Percentiles rank a stretch among this genome's conserved stretches.
Conservation (phyloP, 2,797 vertebrate species). For the Chiroxiphia lanceolata region DNA sequence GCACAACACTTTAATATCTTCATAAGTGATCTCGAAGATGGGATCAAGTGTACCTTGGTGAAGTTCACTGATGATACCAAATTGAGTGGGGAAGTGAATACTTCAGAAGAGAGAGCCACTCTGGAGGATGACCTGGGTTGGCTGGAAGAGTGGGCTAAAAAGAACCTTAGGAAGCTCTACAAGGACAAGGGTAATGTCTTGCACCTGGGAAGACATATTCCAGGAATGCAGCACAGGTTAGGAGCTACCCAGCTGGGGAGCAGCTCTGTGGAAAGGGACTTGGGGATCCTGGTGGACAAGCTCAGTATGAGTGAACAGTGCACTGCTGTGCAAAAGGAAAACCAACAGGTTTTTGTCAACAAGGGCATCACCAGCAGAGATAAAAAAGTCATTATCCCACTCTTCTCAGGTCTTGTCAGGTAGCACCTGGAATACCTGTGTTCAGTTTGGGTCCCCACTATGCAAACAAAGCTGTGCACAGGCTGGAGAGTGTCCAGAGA, state of each 20-base stretch:
- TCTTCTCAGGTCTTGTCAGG: background rate
- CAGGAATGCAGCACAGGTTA: background rate
- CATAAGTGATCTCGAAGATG: background rate
- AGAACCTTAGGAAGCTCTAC: background rate
- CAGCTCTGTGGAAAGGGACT: background rate
- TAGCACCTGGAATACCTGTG: background rate
- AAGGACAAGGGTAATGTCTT: background rate
- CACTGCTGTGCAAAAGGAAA: background rate
- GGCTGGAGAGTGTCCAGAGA: background rate
- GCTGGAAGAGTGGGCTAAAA: background rate
- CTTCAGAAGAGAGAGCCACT: background rate
- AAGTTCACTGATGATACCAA: background rate
- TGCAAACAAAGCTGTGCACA: background rate
- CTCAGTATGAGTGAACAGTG: background rate
- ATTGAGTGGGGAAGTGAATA: background rate
- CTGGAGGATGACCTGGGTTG: background rate
- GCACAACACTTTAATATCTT: background rate
- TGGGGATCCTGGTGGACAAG: background rate
- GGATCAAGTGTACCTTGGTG: background rate
- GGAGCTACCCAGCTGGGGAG: background rate
- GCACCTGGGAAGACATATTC: background rate
- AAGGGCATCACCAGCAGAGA: background rate
- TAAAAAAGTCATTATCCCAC: background rate
- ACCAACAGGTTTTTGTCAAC: background rate
- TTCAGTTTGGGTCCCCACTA: background rate